phyloP scores from a whole-genome alignment of 2,888 invertebrate species.

The Synanthedon andrenaeformis region DNA sequence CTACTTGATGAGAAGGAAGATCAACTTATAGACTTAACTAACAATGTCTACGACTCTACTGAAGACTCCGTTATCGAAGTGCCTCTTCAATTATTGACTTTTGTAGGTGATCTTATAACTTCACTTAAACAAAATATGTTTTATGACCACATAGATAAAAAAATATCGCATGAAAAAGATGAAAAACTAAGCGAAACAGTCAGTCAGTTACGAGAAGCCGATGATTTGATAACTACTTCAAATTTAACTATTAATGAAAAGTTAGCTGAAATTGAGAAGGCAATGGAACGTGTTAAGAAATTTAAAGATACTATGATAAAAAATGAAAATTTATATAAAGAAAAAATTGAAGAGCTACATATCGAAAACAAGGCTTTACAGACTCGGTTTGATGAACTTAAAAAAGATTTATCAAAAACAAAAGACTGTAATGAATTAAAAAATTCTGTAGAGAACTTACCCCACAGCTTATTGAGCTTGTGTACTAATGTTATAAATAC shows the following conservation, averaged over 20 bases:
- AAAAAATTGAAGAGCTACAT: background rate
- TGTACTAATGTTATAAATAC: no score
- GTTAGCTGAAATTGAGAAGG: background rate
- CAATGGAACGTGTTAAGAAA: background rate
- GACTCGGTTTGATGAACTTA: no score
- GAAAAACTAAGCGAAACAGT: no score
- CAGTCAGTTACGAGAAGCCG: background rate
- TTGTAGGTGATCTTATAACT: slow-evolving; percentile 21
- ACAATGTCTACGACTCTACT: no score
- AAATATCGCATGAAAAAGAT: no score
- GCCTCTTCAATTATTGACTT: slow-evolving; percentile 27
- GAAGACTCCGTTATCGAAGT: slow-evolving; percentile 14
- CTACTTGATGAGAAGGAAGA: slow-evolving; percentile 14
- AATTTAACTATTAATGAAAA: background rate
- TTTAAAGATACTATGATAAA: background rate
- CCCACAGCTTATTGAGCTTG: no score
- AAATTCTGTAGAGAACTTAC: no score
- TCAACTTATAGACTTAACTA: slow-evolving; percentile 5
- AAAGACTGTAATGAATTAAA: no score
- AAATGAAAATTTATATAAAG: background rate
- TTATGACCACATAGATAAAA: background rate
- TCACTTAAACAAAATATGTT: slow-evolving; percentile 7
- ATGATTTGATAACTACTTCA: background rate
- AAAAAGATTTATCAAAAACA: no score
- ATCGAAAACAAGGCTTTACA: background rate